Conservation (phyloP, 2,113 vertebrate genomes). For the Lepus americanus region DNA sequence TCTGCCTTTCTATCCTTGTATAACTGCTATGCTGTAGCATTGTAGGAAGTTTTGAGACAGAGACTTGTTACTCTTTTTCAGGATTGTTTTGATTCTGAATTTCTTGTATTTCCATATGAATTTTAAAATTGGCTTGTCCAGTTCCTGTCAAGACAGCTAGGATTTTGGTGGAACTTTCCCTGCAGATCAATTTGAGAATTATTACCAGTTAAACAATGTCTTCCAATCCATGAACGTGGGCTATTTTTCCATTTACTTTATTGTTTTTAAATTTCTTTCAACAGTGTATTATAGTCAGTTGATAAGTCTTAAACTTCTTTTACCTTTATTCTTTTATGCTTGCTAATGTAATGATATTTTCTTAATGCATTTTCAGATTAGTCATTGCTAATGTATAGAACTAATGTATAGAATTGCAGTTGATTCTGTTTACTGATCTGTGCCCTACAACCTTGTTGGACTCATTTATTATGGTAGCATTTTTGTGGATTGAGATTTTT, state of each 20-base stretch:
- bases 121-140: neutral
- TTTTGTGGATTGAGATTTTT: slow-evolving; percentile 39
- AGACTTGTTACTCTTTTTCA: slow-evolving; percentile 28
- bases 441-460: neutral
- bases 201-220: slow-evolving; percentile 16
- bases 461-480: neutral
- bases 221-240: neutral
- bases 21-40: neutral
- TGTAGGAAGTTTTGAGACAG: slow-evolving; percentile 19
- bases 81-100: slow-evolving; percentile 20
- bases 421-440: slow-evolving; percentile 8
- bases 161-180: neutral
- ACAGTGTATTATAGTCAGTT: neutral
- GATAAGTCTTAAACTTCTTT: neutral
- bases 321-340: neutral
- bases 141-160: neutral
- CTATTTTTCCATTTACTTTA: neutral
- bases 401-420: neutral
- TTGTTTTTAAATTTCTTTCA: slow-evolving; percentile 24
- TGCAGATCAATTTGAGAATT: neutral
- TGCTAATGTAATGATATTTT: neutral
- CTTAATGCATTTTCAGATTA: neutral
- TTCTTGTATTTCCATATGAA: neutral
- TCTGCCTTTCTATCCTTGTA: neutral
- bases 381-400: slow-evolving; percentile 26